Percentiles rank a stretch among this genome's conserved stretches.
These are phyloP conservation scores for Falco concolor DNA, from an alignment of 2,797 vertebrate species.

Conservation along the genomic window DNA sequence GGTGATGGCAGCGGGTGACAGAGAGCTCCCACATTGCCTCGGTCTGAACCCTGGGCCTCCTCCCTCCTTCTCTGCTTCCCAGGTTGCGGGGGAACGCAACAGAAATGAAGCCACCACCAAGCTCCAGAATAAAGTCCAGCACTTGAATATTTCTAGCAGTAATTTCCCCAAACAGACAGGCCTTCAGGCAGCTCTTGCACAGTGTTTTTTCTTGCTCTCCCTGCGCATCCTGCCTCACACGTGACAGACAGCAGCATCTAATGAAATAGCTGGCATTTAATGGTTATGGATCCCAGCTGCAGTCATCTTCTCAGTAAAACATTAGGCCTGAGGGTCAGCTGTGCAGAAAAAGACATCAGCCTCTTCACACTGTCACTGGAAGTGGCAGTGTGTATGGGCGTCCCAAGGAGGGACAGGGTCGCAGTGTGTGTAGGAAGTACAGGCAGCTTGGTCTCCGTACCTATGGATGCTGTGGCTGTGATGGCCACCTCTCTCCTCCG, in stretches of 20 bases:
- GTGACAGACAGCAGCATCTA: not conserved
- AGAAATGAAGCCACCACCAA: not conserved
- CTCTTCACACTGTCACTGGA: not conserved
- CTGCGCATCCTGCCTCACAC: fast-evolving
- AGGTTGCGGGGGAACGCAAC: not conserved
- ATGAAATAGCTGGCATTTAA: not conserved
- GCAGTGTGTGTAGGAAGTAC: not conserved
- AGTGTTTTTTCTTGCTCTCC: not conserved
- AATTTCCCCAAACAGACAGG: not conserved
- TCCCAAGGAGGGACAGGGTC: too few relatives aligned
- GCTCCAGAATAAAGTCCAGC: not conserved
- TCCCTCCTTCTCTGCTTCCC: not conserved
- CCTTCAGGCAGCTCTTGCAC: not conserved
- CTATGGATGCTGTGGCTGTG: not conserved
- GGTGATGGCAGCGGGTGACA: not conserved
- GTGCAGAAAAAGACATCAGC: not conserved
- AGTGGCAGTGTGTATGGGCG: fast-evolving
- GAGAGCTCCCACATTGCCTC: not conserved
- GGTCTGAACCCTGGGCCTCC: not conserved
- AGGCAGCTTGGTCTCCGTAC: not conserved
- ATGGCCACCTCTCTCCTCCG: not conserved
- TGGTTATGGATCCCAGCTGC: not conserved
- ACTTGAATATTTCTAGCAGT: not conserved
- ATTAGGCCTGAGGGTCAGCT: not conserved
- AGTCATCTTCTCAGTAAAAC: not conserved